Evolutionary conservation across 2,888 invertebrate species (phyloP).

Genomic region (Drosophila anomalata): DNA sequence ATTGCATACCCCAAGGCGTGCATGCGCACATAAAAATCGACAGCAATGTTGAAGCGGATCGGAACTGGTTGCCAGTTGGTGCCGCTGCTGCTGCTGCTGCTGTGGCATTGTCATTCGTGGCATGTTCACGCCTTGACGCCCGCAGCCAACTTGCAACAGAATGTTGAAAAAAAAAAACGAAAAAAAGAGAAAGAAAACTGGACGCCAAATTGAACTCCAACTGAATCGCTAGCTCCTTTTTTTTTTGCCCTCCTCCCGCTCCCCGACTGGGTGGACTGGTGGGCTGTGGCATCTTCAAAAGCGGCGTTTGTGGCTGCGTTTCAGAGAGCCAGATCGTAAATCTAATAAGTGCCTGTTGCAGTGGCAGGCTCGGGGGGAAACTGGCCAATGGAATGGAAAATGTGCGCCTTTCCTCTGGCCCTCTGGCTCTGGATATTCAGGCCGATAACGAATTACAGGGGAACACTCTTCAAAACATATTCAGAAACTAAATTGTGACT

Average conservation of each 20-base stretch:
- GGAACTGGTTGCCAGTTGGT: conserved; percentile 43
- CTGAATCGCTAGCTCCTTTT: conserved; percentile 32
- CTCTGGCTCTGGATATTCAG: too few relatives aligned
- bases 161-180: background rate
- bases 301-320: conserved; percentile 50
- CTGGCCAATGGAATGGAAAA: conserved; percentile 15
- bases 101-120: conserved; percentile 72
- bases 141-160: conserved; percentile 57
- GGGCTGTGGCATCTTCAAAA: conserved; percentile 67
- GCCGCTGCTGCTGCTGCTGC: conserved; percentile 33
- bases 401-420: conserved; percentile 13
- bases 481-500: background rate
- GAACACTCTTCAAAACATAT: background rate
- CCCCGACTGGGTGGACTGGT: too few relatives aligned
- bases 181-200: conserved; percentile 15
- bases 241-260: background rate
- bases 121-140: conserved; percentile 80
- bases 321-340: conserved; percentile 70
- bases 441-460: too few relatives aligned
- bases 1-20: conserved; percentile 81
- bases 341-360: conserved; percentile 73
- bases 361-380: conserved; percentile 8
- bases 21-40: conserved; percentile 82
- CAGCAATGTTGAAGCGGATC: conserved; percentile 67
- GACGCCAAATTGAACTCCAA: conserved; percentile 42